Conservation (phyloP, 2,113 vertebrate species). For the Lepisosteus osseus region DNA sequence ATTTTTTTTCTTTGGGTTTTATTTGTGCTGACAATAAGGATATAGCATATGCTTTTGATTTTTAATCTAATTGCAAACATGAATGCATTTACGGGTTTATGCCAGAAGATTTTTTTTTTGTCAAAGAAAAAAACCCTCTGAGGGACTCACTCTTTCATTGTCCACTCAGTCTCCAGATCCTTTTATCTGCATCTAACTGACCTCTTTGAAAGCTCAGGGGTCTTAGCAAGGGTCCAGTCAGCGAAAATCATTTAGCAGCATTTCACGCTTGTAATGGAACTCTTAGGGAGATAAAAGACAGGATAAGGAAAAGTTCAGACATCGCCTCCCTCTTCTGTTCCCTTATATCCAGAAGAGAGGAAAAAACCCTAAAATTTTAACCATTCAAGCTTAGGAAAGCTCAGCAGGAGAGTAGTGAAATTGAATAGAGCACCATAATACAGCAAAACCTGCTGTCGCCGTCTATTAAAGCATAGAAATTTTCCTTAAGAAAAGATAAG, state of each 20-base stretch:
- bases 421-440: neutral
- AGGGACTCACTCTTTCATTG: neutral
- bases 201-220: constrained; percentile 10
- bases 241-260: constrained; percentile 2
- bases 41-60: neutral
- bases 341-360: neutral
- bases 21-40: neutral
- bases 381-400: neutral
- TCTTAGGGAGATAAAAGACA: constrained; percentile 9
- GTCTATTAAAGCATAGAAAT: neutral
- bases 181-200: constrained; percentile 9
- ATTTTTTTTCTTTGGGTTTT: constrained; percentile 1
- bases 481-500: neutral
- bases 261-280: neutral
- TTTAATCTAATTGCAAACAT: constrained; percentile 22
- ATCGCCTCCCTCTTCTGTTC: neutral
- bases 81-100: neutral
- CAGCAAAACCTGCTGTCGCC: neutral
- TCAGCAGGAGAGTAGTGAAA: neutral
- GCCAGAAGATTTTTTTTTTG: constrained; percentile 12
- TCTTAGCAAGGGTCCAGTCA: neutral
- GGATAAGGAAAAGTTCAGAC: constrained; percentile 2
- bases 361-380: neutral
- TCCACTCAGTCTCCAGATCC: constrained; percentile 1
- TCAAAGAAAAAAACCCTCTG: neutral